A percentile compares a stretch with the other conserved stretches of the same genome.
Conservation (phyloP, 2,797 vertebrate species). For the Florisuga fusca region DNA sequence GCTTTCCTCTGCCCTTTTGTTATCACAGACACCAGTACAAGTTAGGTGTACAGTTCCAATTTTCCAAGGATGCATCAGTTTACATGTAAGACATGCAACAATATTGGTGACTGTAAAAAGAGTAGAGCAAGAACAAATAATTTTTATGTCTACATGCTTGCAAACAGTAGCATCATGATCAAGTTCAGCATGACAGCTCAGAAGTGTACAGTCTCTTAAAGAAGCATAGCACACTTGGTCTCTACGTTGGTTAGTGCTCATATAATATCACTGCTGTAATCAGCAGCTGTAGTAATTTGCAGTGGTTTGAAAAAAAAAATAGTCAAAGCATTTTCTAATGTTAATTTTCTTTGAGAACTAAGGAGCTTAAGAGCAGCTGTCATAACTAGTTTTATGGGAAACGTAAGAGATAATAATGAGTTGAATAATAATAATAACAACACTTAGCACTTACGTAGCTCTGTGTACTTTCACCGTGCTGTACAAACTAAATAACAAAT, state of each 20-base stretch:
- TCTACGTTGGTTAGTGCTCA: background rate
- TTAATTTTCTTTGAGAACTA: constrained; percentile 58
- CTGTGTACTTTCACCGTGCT: background rate
- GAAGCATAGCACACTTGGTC: background rate
- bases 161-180: background rate
- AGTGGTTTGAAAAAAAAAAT: constrained; percentile 39
- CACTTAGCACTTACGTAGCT: constrained; percentile 20
- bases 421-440: constrained; percentile 12
- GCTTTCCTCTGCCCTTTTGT: background rate
- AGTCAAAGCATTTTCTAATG: constrained; percentile 49
- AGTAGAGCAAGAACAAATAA: background rate
- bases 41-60: background rate
- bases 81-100: background rate
- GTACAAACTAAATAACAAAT: constrained; percentile 21
- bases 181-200: background rate
- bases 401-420: constrained; percentile 73
- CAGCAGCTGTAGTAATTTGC: background rate
- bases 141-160: background rate
- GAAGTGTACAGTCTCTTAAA: background rate
- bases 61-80: background rate
- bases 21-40: background rate
- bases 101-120: background rate
- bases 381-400: constrained; percentile 68
- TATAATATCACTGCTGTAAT: background rate
- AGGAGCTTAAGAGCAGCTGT: constrained; percentile 71